Evolutionary conservation across 1,140 invertebrate genomes (phyloP).

Genomic region (Hetaerina americana): DNA sequence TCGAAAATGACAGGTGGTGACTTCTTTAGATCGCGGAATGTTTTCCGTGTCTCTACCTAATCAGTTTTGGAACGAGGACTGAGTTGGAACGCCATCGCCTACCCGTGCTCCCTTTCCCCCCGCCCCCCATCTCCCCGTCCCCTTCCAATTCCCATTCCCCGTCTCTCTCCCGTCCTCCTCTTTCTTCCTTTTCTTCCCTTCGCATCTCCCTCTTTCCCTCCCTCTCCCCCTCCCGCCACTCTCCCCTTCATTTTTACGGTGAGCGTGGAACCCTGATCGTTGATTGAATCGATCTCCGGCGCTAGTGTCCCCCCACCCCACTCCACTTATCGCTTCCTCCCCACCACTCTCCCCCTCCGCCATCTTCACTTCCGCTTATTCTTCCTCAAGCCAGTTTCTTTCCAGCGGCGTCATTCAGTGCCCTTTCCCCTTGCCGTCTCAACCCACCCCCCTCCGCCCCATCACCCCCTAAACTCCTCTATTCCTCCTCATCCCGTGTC

Average conservation of each 20-base stretch:
- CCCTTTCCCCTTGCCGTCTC: too few species aligned
- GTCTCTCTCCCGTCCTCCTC: constrained; percentile 2
- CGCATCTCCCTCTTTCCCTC: constrained; percentile 1
- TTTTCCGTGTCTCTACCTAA: too few species aligned
- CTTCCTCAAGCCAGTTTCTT: not conserved
- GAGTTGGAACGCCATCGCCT: too few species aligned
- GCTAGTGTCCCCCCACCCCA: too few species aligned
- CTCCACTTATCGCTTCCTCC: not conserved
- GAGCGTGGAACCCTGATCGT: not conserved
- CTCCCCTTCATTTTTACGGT: not conserved
- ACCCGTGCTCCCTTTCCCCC: too few species aligned
- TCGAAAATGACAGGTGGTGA: too few species aligned
- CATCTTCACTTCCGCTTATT: not conserved
- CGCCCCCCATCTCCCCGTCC: not conserved
- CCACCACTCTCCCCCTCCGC: not conserved
- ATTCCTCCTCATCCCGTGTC: not conserved
- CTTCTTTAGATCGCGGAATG: too few species aligned
- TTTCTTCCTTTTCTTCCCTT: not conserved
- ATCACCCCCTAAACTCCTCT: too few species aligned
- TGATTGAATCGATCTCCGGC: not conserved
- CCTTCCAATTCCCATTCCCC: not conserved
- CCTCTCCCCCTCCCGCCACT: constrained; percentile 6
- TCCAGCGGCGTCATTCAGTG: too few species aligned
- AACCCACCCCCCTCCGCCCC: too few species aligned
- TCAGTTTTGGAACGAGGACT: too few species aligned